Percentiles rank a stretch among this genome's conserved stretches.
Evolutionary conservation across 2,797 vertebrate genomes (phyloP).

Genomic region (Pelochelys cantorii): DNA sequence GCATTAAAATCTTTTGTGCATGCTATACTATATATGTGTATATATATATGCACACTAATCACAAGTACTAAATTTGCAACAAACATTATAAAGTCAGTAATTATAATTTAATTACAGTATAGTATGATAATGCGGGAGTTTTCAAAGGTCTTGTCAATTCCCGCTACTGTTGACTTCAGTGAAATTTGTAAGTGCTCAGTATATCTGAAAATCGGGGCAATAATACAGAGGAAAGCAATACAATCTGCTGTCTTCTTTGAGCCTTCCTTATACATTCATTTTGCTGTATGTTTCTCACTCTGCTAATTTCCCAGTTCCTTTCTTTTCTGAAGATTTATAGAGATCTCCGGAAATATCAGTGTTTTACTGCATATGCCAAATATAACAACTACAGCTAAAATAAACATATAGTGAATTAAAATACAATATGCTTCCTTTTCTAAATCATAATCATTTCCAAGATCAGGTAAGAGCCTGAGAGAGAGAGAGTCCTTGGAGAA

Average conservation of each 20-base stretch:
- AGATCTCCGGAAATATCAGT: neutral
- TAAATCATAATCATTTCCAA: slow-evolving; percentile 59
- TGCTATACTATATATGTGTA: no score
- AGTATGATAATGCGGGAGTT: neutral
- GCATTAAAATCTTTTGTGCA: neutral
- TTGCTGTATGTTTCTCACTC: neutral
- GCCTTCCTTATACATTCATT: neutral
- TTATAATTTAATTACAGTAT: neutral
- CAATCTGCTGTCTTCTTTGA: neutral
- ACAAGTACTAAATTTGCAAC: neutral
- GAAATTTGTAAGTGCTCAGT: neutral
- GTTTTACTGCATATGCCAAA: neutral
- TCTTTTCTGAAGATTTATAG: slow-evolving; percentile 25
- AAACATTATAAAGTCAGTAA: neutral
- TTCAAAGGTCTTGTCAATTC: neutral
- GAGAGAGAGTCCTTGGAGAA: slow-evolving; percentile 62
- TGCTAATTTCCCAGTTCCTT: neutral
- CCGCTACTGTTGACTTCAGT: neutral
- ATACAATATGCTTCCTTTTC: slow-evolving; percentile 44
- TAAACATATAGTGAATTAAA: slow-evolving; percentile 62
- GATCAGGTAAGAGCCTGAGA: slow-evolving; percentile 47
- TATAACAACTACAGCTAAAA: slow-evolving; percentile 27
- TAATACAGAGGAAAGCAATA: neutral
- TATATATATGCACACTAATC: neutral
- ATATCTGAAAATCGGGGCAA: neutral